Evolutionary conservation across 2,113 vertebrate species (phyloP), one percentile per base, ranked within the genome.

Genomic region (Okapia johnstoni): DNA sequence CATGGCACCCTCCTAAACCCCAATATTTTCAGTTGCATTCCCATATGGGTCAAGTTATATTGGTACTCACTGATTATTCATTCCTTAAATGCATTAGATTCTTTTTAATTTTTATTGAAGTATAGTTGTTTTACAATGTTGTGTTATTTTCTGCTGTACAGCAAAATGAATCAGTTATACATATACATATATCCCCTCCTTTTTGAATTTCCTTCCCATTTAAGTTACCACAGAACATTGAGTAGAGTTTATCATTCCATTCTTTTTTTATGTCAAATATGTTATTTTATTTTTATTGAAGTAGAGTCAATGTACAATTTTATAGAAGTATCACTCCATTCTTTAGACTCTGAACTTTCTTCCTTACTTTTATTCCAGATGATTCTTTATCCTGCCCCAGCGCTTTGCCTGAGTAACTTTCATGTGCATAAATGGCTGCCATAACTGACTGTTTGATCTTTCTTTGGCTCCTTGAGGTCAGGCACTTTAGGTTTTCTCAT

Each of bases 351-450:
- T 57, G 36, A 11, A 36, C 46, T 1, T 79, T 88, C 54, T 76
- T 88, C 3, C 9, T 84, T 9, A 40, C 7, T 88, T 79, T 5
- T 88, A 14, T 92, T 92, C 26, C 3, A 46, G n/a, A 46, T 46
- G 16, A 84, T 87, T 77, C 28, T 79, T 8, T 70, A 6, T 70
- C 93, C 7, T 66, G 19, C 2, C 23, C 81, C 4, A 17, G 6
- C 7, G 10, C 3, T 23, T 15, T 60, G 17, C 3, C 93, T 3
- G 1, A 30, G 13, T 54, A 2, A 43, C 3, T 2, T 14, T 36
- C 36, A 4, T 0, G 5, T 57, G 28, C 11, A 43, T 2, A n/a
- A 2, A 0, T 23, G 19, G 13, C 43, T 86, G 33, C 40, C 36
- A 5, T 95, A 86, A 79, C 52, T 88, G 50, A 48, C 23, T 26